Conservation (phyloP, 35 echinoderm and acorn worm species). For the Apostichopus japonicus region DNA sequence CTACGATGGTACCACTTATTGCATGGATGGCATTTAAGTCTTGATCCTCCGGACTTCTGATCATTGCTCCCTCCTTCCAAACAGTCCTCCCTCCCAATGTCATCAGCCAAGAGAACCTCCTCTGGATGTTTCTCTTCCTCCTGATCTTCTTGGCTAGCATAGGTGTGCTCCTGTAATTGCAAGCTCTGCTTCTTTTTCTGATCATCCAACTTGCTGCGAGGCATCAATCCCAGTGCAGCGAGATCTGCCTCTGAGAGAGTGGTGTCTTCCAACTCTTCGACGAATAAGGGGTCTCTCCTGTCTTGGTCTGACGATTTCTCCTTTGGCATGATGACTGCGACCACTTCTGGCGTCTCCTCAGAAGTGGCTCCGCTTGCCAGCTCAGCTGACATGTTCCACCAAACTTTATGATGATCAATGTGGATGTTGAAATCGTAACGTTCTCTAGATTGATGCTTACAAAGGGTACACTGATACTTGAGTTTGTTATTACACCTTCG, state of each 20-base stretch:
- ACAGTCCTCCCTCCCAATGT: conserved; percentile 1
- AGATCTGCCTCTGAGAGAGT: conserved; percentile 63
- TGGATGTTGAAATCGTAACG: conserved; percentile 82
- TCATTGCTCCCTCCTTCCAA: neutral
- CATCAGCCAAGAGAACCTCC: neutral
- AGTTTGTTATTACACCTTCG: conserved; percentile 78
- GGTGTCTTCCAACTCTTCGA: conserved; percentile 32
- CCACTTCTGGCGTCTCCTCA: neutral
- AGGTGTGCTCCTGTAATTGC: conserved; percentile 28
- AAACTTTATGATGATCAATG: conserved; percentile 88
- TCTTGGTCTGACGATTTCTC: neutral
- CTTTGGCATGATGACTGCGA: neutral
- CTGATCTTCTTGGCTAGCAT: conserved; percentile 14
- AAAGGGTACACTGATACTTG: conserved; percentile 75
- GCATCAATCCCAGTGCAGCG: conserved; percentile 68
- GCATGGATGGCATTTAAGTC: conserved; percentile 84
- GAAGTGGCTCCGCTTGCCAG: neutral
- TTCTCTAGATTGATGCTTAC: conserved; percentile 85
- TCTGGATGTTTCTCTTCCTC: neutral
- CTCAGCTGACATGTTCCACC: conserved; percentile 62
- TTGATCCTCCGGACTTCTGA: conserved; percentile 19
- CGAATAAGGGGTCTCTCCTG: conserved; percentile 4
- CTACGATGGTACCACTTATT: conserved; percentile 68
- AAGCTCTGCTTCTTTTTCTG: neutral
- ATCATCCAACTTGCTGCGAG: conserved; percentile 44